These are phyloP conservation scores for Drosophila rubida DNA, from an alignment of 2,888 invertebrate species.

Conservation along the genomic window DNA sequence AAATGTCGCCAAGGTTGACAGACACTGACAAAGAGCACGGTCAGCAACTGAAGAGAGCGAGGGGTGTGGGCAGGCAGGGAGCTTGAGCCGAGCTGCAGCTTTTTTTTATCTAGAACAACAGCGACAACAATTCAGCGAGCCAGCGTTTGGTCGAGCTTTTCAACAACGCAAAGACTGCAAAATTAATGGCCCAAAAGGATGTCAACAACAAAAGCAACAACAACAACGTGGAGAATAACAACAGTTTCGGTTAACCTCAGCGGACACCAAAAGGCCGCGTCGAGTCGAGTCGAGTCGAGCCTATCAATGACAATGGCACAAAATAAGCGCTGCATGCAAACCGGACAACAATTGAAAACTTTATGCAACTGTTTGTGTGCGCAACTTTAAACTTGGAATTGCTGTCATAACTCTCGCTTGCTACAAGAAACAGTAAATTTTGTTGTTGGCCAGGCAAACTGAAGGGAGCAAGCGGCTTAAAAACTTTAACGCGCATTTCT, in stretches of 20 bases:
- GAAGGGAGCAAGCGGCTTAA: slow-evolving; percentile 5
- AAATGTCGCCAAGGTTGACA: slow-evolving; percentile 62
- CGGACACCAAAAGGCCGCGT: background rate
- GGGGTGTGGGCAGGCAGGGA: background rate
- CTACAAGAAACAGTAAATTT: background rate
- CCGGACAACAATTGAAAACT: slow-evolving; percentile 44
- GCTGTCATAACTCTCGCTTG: slow-evolving; percentile 26
- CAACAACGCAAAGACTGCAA: slow-evolving; percentile 68
- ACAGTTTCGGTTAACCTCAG: slow-evolving; percentile 42
- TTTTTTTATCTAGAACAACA: slow-evolving; percentile 45
- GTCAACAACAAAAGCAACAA: slow-evolving; percentile 50
- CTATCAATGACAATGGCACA: slow-evolving; percentile 50
- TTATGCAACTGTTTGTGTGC: slow-evolving; percentile 38
- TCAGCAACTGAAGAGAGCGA: background rate
- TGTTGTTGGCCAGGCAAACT: background rate
- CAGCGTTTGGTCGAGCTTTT: slow-evolving; percentile 25
- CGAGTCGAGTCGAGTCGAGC: background rate
- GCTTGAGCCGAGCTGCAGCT: slow-evolving; percentile 11
- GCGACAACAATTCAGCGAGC: slow-evolving; percentile 44
- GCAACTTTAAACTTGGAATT: slow-evolving; percentile 53
- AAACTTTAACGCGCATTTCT: slow-evolving; percentile 1
- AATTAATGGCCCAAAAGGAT: slow-evolving; percentile 74
- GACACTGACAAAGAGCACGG: slow-evolving; percentile 51
- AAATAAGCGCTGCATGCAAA: slow-evolving; percentile 39
- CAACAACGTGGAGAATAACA: slow-evolving; percentile 26